A percentile compares a stretch with the other conserved stretches of the same genome.
phyloP scores from a whole-genome alignment of 1,140 invertebrate species.

The Odontomachus brunneus region DNA sequence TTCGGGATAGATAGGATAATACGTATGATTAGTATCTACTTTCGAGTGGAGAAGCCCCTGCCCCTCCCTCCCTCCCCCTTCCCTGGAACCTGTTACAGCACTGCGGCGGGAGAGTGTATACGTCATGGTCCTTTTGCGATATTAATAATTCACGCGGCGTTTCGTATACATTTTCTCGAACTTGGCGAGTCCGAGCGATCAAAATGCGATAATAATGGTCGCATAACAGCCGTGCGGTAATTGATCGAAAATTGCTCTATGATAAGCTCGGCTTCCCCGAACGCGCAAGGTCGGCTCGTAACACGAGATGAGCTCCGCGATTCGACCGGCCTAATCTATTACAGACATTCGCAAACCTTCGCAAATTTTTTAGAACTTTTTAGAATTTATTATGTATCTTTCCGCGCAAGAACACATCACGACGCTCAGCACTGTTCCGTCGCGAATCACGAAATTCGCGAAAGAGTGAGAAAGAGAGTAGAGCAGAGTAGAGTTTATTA shows the following conservation, averaged over 20 bases:
- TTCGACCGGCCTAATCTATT: not conserved
- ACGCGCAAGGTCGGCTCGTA: no score
- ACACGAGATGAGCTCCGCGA: no score
- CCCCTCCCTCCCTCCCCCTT: not conserved
- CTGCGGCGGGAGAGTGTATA: conserved; percentile 14
- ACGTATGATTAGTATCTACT: conserved; percentile 58
- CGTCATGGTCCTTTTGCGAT: conserved; percentile 34
- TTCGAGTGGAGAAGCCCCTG: conserved; percentile 32
- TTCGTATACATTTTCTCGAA: not conserved
- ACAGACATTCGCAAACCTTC: no score
- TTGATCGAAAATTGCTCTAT: not conserved
- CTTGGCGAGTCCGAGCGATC: not conserved
- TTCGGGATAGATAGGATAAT: conserved; percentile 55
- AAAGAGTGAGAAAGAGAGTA: no score
- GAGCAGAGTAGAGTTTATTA: no score
- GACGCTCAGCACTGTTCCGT: no score
- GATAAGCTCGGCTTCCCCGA: not conserved
- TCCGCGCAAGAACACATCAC: no score
- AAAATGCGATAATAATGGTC: not conserved
- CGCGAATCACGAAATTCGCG: no score
- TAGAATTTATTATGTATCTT: no score
- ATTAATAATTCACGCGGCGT: conserved; percentile 51
- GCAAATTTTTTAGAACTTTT: no score
- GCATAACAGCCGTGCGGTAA: not conserved
- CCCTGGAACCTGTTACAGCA: conserved; percentile 24